Evolutionary conservation across 1,140 invertebrate genomes (phyloP), one percentile per base, ranked within the genome.

Genomic region (Camponotus pennsylvanicus): DNA sequence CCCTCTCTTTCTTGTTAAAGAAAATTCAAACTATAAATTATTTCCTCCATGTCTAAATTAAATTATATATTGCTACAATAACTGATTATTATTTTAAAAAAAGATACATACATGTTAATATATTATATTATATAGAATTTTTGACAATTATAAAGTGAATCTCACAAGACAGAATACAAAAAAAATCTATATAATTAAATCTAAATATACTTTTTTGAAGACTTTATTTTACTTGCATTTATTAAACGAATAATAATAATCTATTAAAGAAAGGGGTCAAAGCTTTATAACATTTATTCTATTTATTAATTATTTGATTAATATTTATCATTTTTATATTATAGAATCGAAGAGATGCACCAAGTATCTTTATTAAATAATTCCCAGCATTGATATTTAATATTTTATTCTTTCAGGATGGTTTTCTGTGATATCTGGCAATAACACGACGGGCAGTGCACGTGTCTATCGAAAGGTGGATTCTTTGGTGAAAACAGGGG

Each of bases 371-470:
- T 42, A 57, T 34, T 49, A 64, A 40, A 73, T 5, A 59, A 13
- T 73, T 42, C 18, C 71, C 18, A 7, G 18, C 52, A 49, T 13
- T 64, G 21, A 49, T 21, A 52, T 66, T 61, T 21, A 64, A 77
- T 13, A 8, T 71, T 64, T 27, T 9, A 77, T 86, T 69, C 84
- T 55, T 70, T 95, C 93, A 96, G 95, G 95, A 87, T 96, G 95
- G 95, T 95, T 96, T 89, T 95, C 95, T 86, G 95, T 95, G 86
- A 95, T 96, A 91, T 94, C 95, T 73, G 95, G 94, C 75, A 95
- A 93, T 57, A 94, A 93, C 76, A 78, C 93, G 42, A 93, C 93
- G 84, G 94, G 93, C 21, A 92, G 90, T 70, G 95, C 95, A 11
- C 92, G 94, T 63, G 94, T 95, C 70, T 95, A 95, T 88, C 93